A percentile compares a stretch with the other conserved stretches of the same genome.
These are phyloP conservation scores for human DNA, from an alignment of 2,113 vertebrate genomes.

Conservation along the genomic window DNA sequence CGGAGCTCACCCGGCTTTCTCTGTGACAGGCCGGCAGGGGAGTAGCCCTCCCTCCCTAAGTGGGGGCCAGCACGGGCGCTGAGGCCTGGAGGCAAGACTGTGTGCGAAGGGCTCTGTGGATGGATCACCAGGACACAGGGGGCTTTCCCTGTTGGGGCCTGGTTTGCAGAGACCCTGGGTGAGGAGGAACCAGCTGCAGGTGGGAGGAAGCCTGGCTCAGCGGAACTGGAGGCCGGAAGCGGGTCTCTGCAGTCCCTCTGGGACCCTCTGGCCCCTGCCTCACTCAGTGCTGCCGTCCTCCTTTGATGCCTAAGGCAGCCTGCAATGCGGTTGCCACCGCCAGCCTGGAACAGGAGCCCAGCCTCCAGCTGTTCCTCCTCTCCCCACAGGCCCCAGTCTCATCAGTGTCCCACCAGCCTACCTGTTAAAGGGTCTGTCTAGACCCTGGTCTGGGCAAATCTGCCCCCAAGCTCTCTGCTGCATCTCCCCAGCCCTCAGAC, in stretches of 20 bases:
- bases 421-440: background rate
- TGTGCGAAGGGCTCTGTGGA: too few relatives aligned
- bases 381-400: background rate
- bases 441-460: background rate
- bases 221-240: too few relatives aligned
- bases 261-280: background rate
- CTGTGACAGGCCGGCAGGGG: fast-evolving
- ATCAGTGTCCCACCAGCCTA: background rate
- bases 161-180: background rate
- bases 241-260: background rate
- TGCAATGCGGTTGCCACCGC: background rate
- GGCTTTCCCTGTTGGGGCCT: too few relatives aligned
- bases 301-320: background rate
- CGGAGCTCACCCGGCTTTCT: background rate
- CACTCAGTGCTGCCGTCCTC: background rate
- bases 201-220: background rate
- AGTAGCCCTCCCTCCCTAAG: background rate
- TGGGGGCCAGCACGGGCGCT: background rate
- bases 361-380: background rate
- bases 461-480: too few relatives aligned
- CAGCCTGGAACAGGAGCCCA: too few relatives aligned
- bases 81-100: background rate
- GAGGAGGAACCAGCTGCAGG: too few relatives aligned
- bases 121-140: background rate
- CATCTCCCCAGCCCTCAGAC: too few relatives aligned